phyloP scores from a whole-genome alignment of 2,113 vertebrate genomes.

The Brachirus orientalis region DNA sequence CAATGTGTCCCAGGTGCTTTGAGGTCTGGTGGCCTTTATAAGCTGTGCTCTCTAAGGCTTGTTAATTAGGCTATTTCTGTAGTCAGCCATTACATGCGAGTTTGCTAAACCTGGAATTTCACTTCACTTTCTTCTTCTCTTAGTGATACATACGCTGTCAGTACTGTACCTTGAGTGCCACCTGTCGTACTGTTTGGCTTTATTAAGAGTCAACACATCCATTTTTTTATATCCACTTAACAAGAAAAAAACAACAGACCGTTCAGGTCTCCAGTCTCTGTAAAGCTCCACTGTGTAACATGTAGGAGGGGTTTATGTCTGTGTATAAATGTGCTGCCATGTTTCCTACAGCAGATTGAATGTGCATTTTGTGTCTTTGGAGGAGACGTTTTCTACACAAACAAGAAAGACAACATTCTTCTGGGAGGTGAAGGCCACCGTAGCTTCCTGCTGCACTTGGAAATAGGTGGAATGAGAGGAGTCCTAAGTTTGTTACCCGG shows the following conservation, averaged over 20 bases:
- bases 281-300: too few species aligned
- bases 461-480: too few species aligned
- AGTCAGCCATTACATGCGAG: slow-evolving; percentile 56
- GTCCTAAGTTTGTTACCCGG: too few species aligned
- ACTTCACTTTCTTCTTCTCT: slow-evolving; percentile 40
- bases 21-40: slow-evolving; percentile 77
- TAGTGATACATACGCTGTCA: too few species aligned
- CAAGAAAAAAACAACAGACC: neutral
- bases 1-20: slow-evolving; percentile 71
- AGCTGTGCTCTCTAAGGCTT: slow-evolving; percentile 77
- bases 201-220: neutral
- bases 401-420: too few species aligned
- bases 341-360: too few species aligned
- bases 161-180: neutral
- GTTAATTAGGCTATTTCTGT: slow-evolving; percentile 83
- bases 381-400: too few species aligned
- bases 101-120: slow-evolving; percentile 70
- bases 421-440: too few species aligned
- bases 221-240: neutral
- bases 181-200: neutral
- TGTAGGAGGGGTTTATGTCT: too few species aligned
- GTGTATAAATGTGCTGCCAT: too few species aligned
- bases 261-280: neutral
- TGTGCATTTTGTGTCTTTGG: too few species aligned
- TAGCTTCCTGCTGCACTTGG: too few species aligned